Base-by-base conservation (phyloP, 2,797 vertebrate species). In the Acipenser oxyrinchus region DNA sequence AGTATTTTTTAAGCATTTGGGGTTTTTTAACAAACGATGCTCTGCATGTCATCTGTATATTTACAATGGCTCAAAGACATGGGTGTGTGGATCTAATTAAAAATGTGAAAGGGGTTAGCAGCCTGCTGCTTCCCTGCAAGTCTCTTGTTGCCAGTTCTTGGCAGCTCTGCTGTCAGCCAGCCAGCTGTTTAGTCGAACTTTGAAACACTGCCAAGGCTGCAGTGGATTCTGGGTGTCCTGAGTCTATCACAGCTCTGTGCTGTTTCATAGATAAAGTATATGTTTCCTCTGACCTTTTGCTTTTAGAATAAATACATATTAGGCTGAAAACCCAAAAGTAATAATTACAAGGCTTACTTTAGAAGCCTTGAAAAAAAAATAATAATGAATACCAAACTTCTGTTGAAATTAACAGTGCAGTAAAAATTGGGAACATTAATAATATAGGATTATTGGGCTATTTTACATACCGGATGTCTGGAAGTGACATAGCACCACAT, bases 31-130 rank as follows among this genome's bases (percentile, higher is more conserved):
- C 82, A 91, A 94, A 93, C 90, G 91, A 90, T 88, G 83, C 91
- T 90, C 89, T 82, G 84, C 85, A 77, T 94, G 93, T 94, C 92
- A 93, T 92, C 88, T 87, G 91, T 92, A 89, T 94, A 94, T 95
- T 96, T 95, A 95, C 91, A 92, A 94, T 90, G 92, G 93, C 93
- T 96, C 92, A 94, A 94, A 95, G 93, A 96, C 93, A 93, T 93
- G 93, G 93, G 93, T 94, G 94, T 95, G 93, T 92, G 93, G 93
- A 92, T 96, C 95, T 96, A 97, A 97, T 97, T 98, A 97, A 95
- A 96, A 96, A 96, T 93, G 95, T 95, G 95, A 95, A 95, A 93
- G 89, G 87, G 92, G 94, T 95, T 94, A 95, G 92, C 91, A 92
- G 94, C 91, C 93, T 91, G 92, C 92, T 91, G 92, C 88, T 89